Base-by-base conservation (phyloP, 2,797 vertebrate genomes). In the Sardinella longiceps region DNA sequence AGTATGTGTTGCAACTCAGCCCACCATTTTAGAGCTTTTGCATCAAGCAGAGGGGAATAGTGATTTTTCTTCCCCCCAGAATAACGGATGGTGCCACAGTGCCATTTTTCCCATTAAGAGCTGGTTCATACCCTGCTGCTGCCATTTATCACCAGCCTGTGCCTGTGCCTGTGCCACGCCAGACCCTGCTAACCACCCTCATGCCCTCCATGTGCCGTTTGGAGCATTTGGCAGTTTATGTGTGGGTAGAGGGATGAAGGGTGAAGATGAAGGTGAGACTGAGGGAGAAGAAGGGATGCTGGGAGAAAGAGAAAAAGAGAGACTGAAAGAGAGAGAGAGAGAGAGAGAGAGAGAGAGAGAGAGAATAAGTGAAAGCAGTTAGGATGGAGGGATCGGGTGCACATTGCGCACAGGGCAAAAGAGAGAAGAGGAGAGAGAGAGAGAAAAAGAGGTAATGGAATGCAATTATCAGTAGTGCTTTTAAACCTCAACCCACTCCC, bases 391-490 rank as follows among this genome's bases (percentile, higher is more conserved):
- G 51, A 53, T 53, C 2, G 14, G 11, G 14, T 14, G 48, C 48
- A 33, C 30, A 70, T 30, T 37, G 66, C 20, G 30, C 43, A 70
- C 43, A 70, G 30, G 15, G 51, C 12, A 12, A 53, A 53, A 20
- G 11, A 53, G 51, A 14, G 2, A 53, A 14, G 51, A 23, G 9
- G n/a, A 28, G 4, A 70, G 28, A 33, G 63, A 33, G 11, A 70
- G 63, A 70, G 25, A 14, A 3, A 70, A 28, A 33, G 63, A 70
- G 63, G 30, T 14, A 43, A 77, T 43, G 28, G 70, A 20, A 77
- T 43, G 70, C 70, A 39, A 77, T 77, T 77, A 77, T 70, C 28
- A 33, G 30, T n/a, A 53, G 81, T 53, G 28, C 46, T 74, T 77
- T 3, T 18, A 86, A 23, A 28, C 70, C 83, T 25, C 56, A 58